Conservation (phyloP, 2,113 vertebrate genomes). For the Ancistrus triradiatus region DNA sequence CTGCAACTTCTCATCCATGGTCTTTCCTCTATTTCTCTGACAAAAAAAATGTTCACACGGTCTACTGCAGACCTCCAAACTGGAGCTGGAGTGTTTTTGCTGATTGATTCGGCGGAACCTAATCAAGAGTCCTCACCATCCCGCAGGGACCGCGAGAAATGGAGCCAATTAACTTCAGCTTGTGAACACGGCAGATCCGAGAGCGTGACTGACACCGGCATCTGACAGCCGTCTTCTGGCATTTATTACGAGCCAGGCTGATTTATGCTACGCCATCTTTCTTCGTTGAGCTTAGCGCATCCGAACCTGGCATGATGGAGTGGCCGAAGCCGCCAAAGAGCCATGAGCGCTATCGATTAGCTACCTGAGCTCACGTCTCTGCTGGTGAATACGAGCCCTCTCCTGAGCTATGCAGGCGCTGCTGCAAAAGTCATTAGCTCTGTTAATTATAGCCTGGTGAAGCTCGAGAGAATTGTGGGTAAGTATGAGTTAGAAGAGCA, state of each 20-base stretch:
- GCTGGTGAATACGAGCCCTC: constrained; percentile 36
- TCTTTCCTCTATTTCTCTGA: neutral
- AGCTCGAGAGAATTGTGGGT: neutral
- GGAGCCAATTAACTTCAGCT: constrained; percentile 56
- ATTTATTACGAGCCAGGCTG: constrained; percentile 45
- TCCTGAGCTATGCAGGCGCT: too few species aligned
- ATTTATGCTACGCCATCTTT: constrained; percentile 40
- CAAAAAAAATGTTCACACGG: neutral
- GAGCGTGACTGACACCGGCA: constrained; percentile 17
- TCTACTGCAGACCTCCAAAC: constrained; percentile 4
- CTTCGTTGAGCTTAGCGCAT: constrained; percentile 2
- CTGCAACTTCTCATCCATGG: neutral
- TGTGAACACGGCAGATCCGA: constrained; percentile 25
- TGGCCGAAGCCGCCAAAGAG: constrained; percentile 9
- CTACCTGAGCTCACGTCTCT: constrained; percentile 4
- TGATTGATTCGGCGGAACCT: constrained; percentile 28
- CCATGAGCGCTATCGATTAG: constrained; percentile 48
- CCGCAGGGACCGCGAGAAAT: constrained; percentile 25
- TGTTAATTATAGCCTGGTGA: constrained; percentile 31
- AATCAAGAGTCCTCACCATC: constrained; percentile 33
- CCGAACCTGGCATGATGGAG: constrained; percentile 13
- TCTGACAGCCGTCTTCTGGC: constrained; percentile 14
- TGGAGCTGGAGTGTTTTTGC: constrained; percentile 3
- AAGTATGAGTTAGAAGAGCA: neutral
- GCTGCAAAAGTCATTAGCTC: constrained; percentile 17